These are phyloP conservation scores for Boloria euphrosyne DNA, from an alignment of 2,888 invertebrate genomes.

Conservation along the genomic window DNA sequence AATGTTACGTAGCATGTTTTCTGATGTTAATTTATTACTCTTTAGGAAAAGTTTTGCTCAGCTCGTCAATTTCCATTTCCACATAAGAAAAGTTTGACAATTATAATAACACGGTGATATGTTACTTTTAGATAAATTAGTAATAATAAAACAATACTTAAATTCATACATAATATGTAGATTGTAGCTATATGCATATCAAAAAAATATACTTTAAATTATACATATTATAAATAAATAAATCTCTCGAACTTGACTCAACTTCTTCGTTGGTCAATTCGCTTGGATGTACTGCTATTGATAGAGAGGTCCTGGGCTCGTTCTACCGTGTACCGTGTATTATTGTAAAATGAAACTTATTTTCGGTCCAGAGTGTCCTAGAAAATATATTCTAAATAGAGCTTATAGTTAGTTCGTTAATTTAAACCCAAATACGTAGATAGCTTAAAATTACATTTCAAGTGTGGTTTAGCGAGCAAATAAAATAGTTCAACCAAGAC, in stretches of 20 bases:
- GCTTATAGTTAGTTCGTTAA: conserved; percentile 5
- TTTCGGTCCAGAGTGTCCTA: neutral
- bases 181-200: neutral
- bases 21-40: conserved; percentile 21
- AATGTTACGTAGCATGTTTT: conserved; percentile 10
- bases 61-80: conserved; percentile 21
- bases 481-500: conserved; percentile 21
- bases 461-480: conserved; percentile 18
- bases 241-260: too few relatives aligned
- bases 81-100: conserved; percentile 21
- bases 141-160: neutral
- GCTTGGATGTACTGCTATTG: too few relatives aligned
- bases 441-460: conserved; percentile 23
- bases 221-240: too few relatives aligned
- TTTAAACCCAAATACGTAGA: conserved; percentile 14
- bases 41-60: conserved; percentile 9
- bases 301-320: too few relatives aligned
- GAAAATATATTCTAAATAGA: neutral
- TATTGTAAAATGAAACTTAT: neutral
- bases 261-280: too few relatives aligned
- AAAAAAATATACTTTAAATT: too few relatives aligned
- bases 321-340: neutral
- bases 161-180: neutral
- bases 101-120: conserved; percentile 7
- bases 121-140: conserved; percentile 13